Base-by-base conservation (phyloP, 53 echinoderm and acorn worm species). In the Arbacia lixula region DNA sequence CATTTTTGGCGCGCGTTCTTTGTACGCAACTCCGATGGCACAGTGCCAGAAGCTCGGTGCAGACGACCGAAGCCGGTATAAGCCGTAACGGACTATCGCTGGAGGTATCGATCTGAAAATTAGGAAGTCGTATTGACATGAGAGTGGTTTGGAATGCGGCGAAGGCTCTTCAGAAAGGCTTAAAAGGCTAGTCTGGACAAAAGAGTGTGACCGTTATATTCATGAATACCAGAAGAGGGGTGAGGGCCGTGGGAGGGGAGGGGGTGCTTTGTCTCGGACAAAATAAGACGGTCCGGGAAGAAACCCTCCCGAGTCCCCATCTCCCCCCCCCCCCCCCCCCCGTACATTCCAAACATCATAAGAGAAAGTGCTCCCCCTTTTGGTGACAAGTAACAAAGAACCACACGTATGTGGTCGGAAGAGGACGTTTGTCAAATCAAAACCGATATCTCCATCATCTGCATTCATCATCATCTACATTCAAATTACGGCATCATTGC, bases 131-230 rank as follows among this genome's bases (percentile, higher is more conserved):
- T 58, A 17, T 56, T 56, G 12, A 17, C 4, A 5, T 10, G 57
- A 17, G 5, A 21, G 21, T 5, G n/a, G 57, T 5, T 5, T 17
- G 57, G 57, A 56, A 56, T 56, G 57, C 57, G 12, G 57, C 57
- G 14, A 4, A 5, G 12, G 10, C 21, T 56, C 57, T 5, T 12
- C n/a, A n/a, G n/a, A n/a, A n/a, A n/a, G n/a, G n/a, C n/a, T n/a
- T n/a, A n/a, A n/a, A n/a, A n/a, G n/a, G n/a, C n/a, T n/a, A n/a
- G n/a, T n/a, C n/a, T n/a, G 25, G 58, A 77, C 58, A 58, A 58
- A 5, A 58, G 77, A 21, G 21, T 20, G 16, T 58, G 77, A 77
- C 77, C 77, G 77, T 77, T 77, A 77, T 57, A 77, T 77, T 77
- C 77, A 77, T 77, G 60, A 77, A 51, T 74, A 16, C 3, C 27